Base-by-base conservation (phyloP, 2,888 invertebrate species). In the Pristionchus mayeri region DNA sequence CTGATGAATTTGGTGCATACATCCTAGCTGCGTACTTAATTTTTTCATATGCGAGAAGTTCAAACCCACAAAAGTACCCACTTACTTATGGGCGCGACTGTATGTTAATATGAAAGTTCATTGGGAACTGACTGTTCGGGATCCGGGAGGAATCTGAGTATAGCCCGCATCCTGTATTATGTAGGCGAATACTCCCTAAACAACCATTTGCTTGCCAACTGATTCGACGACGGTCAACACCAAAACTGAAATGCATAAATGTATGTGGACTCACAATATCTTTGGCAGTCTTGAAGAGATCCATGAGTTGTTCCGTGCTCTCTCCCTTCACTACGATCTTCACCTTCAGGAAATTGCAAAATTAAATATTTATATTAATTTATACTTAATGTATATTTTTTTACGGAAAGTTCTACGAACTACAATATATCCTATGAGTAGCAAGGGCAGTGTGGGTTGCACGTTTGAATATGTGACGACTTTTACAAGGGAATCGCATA, bases 81-180 rank as follows among this genome's bases (percentile, higher is more conserved):
- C n/a, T n/a, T n/a, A n/a, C n/a, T n/a, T n/a, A n/a, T n/a, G n/a
- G n/a, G n/a, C n/a, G n/a, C n/a, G n/a, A n/a, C 27, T 9, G 44
- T 24, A 6, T n/a, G 21, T n/a, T 57, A 57, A 57, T 57, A 24
- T 11, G 24, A 13, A 24, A 57, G 21, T 57, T 4, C 7, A 21
- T 24, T 13, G 24, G 7, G 4, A 71, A 71, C 78, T 1, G 7
- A 94, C 93, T 27, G 94, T 94, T 57, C 92, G 89, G 0, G 94
- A 93, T 13, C 94, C 94, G 7, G 93, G 90, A 13, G 93, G 93
- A 82, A 94, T 93, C 92, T 94, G 94, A 34, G 94, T 94, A 89
- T 93, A 93, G 16, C 94, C 94, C 30, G 94, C 94, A 90, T 94
- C 94, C 84, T 94, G 93, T 1, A 94, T 94, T 57, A 94, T 87